These are phyloP conservation scores for Epinotia brunnichana DNA, from an alignment of 2,888 invertebrate species.

Conservation along the genomic window DNA sequence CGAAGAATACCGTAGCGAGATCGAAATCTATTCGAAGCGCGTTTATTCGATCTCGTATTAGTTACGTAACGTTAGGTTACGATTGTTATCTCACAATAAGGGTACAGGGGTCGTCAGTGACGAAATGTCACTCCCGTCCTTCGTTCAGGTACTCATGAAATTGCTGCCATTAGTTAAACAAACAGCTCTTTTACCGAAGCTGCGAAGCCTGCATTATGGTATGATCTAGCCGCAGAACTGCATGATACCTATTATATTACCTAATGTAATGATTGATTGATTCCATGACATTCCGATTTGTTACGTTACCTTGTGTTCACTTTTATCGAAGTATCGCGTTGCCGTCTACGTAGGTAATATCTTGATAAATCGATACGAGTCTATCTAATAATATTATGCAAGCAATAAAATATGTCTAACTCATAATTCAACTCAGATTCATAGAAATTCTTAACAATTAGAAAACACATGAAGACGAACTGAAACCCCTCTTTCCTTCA, in stretches of 20 bases:
- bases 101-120: neutral
- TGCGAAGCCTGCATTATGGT: neutral
- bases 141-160: neutral
- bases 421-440: neutral
- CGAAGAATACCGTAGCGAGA: no score
- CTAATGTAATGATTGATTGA: neutral
- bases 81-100: no score
- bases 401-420: neutral
- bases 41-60: no score
- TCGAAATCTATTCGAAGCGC: no score
- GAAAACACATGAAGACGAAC: no score
- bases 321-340: conserved; percentile 3
- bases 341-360: neutral
- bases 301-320: neutral
- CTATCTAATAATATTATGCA: neutral
- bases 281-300: neutral
- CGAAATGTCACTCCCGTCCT: neutral
- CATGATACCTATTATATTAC: neutral
- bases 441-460: no score
- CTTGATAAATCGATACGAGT: neutral
- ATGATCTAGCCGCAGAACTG: neutral
- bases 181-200: conserved; percentile 5
- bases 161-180: conserved; percentile 2
- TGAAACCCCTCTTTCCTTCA: no score
- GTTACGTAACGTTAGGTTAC: no score